Evolutionary conservation across 2,888 invertebrate species (phyloP), one percentile per base, ranked within the genome.

Genomic region (Matsumyia berberina): DNA sequence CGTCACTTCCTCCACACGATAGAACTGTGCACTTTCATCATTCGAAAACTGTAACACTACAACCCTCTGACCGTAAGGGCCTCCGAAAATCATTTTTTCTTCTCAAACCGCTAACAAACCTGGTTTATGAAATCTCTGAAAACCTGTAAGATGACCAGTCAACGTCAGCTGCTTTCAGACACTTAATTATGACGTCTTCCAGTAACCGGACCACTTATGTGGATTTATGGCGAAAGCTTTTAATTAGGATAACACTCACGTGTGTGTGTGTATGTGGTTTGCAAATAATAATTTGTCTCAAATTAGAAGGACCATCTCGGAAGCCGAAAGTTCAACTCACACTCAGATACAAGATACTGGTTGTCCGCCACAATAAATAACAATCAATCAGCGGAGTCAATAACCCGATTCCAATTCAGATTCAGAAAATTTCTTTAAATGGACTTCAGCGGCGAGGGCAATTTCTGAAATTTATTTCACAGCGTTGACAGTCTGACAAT

Each of bases 351-450:
- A 57, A 53, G 31, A 44, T 24, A 4, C 24, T 24, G 1, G 4
- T 24, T 58, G 44, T 62, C 15, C 39, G 46, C 35, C 64, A 35
- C 31, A 29, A 73, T 66, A 79, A 79, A 79, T 79, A 58, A 73
- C 57, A 58, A 79, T 79, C 66, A 73, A 73, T 79, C 79, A 79
- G 44, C 4, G 66, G 64, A 73, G 79, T 73, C 73, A 79, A 79
- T 58, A 66, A 79, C 79, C 79, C 66, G 72, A 17, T 70, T 44
- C 19, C 42, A 17, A 62, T 44, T 31, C 35, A 31, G 2, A 6
- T 9, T 6, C n/a, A n/a, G 9, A 35, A 4, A 5, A n/a, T 5
- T 46, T 46, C 55, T 46, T 42, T 31, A 70, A 49, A 37, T 39
- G 37, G 58, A 31, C 31, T 4, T 2, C 31, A 19, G 49, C 2